Evolutionary conservation across 2,113 vertebrate species (phyloP), one percentile per base, ranked within the genome.

Genomic region (Martes martes): DNA sequence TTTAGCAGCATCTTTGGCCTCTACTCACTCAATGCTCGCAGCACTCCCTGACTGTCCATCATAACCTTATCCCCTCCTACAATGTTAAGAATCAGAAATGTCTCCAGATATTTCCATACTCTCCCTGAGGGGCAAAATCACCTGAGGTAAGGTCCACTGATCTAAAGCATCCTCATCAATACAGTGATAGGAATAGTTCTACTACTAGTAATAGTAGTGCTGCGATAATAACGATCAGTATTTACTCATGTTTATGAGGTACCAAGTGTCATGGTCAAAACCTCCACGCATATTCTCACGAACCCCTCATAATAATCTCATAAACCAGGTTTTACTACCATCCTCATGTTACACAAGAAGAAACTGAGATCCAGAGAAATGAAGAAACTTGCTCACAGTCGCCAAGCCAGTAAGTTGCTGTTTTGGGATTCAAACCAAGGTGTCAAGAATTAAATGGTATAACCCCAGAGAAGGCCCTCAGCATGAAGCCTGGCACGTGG

Each of bases 161-260:
- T 42, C 42, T 63, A 84, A 55, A 73, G 79, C 28, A 7, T 33
- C 71, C 31, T 71, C 31, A 84, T 31, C 52, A 57, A 18, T 18
- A 24, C 0, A 1, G 11, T 28, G 19, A 39, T 0, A 39, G 4
- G 13, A 9, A 3, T 0, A 45, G 11, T 9, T 74, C 15, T 7
- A 7, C 55, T 24, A 16, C 36, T 18, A 13, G 24, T 45, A 1
- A 28, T 16, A 76, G 11, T 1, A 16, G 26, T 31, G 19, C 50
- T 0, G 1, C 2, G 23, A 15, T 1, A 9, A 31, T 2, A 21
- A 7, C 10, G 31, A 28, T 0, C 7, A 18, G 16, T 26, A 21
- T 76, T 55, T 18, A 19, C 19, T 16, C 45, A 18, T 16, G 31
- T 42, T 50, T 50, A 18, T 83, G 4, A 3, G 1, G 11, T 7